Conservation (phyloP, 2,888 invertebrate genomes). For the Tenthredo scrophulariae region DNA sequence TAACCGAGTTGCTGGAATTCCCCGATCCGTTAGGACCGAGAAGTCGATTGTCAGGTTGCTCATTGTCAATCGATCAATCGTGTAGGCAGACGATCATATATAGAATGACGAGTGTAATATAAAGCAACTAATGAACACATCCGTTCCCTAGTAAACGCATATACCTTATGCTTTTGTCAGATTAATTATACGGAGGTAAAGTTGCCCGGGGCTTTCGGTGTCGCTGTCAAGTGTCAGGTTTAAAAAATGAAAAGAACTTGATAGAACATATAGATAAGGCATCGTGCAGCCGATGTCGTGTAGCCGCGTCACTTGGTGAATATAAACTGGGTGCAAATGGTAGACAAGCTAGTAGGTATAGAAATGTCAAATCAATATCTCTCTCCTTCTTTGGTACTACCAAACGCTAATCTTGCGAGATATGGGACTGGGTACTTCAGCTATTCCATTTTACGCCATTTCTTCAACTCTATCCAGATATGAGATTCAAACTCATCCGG, state of each 20-base stretch:
- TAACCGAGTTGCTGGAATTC: conserved; percentile 36
- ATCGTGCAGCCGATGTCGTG: neutral
- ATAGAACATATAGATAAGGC: neutral
- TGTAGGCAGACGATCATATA: conserved; percentile 5
- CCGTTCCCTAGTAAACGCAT: neutral
- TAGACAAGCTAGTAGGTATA: neutral
- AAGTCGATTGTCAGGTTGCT: conserved; percentile 28
- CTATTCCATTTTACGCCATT: neutral
- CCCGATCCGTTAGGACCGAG: neutral
- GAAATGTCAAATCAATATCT: conserved; percentile 47
- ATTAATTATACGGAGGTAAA: neutral
- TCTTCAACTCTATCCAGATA: neutral
- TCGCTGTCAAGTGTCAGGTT: conserved; percentile 17
- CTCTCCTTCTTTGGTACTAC: neutral
- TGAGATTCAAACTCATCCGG: neutral
- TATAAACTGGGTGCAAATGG: conserved; percentile 9
- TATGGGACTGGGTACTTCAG: neutral
- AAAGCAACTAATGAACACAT: conserved; percentile 43
- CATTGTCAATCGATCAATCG: conserved; percentile 46
- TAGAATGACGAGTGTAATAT: conserved; percentile 24
- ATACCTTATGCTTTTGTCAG: conserved; percentile 9
- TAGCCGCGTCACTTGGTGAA: conserved; percentile 5
- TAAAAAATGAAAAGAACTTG: neutral
- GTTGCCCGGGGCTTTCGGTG: neutral
- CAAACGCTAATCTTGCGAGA: conserved; percentile 16